Conservation (phyloP, 2,888 invertebrate species). For the Dorcus hopei region DNA sequence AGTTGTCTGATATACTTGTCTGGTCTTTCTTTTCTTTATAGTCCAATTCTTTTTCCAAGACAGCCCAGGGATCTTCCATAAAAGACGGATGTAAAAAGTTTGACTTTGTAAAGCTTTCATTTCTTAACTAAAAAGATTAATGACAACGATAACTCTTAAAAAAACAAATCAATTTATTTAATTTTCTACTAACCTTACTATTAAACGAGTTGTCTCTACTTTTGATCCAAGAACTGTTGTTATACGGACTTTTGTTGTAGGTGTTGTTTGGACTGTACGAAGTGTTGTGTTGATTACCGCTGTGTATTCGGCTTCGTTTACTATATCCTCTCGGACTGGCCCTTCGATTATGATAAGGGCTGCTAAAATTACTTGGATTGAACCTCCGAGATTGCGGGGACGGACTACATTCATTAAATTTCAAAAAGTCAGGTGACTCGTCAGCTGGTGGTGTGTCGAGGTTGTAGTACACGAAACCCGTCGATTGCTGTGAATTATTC, state of each 20-base stretch:
- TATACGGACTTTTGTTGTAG: slow-evolving; percentile 11
- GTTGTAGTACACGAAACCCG: slow-evolving; percentile 18
- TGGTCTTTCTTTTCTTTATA: slow-evolving; percentile 1
- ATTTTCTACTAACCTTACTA: slow-evolving; percentile 1
- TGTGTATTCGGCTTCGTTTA: slow-evolving; percentile 16
- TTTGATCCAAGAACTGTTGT: slow-evolving; percentile 11
- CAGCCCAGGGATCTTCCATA: slow-evolving; percentile 36
- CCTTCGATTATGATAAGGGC: slow-evolving; percentile 25
- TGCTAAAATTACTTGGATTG: slow-evolving; percentile 27
- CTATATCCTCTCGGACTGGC: slow-evolving; percentile 16
- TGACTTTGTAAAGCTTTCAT: slow-evolving; percentile 15
- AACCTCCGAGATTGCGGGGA: slow-evolving; percentile 22
- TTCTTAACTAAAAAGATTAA: slow-evolving; percentile 9
- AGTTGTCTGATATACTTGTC: not conserved
- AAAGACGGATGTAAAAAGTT: slow-evolving; percentile 33
- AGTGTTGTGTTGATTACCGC: slow-evolving; percentile 15
- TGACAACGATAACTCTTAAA: not conserved
- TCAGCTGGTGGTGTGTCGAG: slow-evolving; percentile 12
- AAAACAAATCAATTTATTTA: not conserved
- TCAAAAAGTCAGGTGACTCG: slow-evolving; percentile 24
- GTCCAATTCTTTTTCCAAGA: slow-evolving; percentile 25
- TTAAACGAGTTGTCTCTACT: slow-evolving; percentile 2
- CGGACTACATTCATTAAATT: slow-evolving; percentile 22
- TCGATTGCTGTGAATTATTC: slow-evolving; percentile 8
- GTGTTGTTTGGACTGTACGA: slow-evolving; percentile 20